These are phyloP conservation scores for Cladopsammia gracilis DNA, from an alignment of 64 coral and sea anemone species.

Conservation along the genomic window DNA sequence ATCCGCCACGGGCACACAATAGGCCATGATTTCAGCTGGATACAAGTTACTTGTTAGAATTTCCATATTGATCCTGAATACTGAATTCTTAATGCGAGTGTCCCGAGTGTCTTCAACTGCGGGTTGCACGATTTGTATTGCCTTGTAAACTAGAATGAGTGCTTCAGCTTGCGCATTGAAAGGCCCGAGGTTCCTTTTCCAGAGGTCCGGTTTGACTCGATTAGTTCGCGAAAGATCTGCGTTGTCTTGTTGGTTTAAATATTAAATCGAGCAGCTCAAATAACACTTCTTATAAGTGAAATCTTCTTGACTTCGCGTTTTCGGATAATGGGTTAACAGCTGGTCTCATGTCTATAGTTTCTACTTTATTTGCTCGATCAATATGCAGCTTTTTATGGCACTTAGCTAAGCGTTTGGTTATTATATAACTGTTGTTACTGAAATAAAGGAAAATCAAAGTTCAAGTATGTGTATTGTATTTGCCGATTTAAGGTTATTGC, in stretches of 20 bases:
- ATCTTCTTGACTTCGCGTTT: background rate
- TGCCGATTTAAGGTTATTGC: too few species aligned
- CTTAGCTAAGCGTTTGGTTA: background rate
- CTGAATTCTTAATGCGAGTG: background rate
- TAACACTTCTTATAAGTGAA: background rate
- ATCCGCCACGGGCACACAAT: background rate
- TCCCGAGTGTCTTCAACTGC: background rate
- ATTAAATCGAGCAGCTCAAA: background rate
- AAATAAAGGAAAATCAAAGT: background rate
- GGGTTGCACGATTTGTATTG: background rate
- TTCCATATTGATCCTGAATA: background rate
- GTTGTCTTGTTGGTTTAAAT: background rate
- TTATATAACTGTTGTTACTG: background rate
- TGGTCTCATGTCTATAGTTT: background rate
- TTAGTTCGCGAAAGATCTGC: background rate
- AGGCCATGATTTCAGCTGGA: background rate
- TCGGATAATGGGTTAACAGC: background rate
- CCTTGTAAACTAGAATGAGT: background rate
- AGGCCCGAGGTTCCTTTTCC: background rate
- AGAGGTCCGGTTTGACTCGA: background rate
- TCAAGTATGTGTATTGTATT: background rate
- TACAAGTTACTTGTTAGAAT: background rate
- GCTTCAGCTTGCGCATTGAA: background rate
- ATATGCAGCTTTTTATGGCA: background rate
- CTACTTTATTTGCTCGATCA: background rate